A percentile compares a stretch with the other conserved stretches of the same genome.
phyloP scores from a whole-genome alignment of 2,113 vertebrate genomes.

The Carollia perspicillata region DNA sequence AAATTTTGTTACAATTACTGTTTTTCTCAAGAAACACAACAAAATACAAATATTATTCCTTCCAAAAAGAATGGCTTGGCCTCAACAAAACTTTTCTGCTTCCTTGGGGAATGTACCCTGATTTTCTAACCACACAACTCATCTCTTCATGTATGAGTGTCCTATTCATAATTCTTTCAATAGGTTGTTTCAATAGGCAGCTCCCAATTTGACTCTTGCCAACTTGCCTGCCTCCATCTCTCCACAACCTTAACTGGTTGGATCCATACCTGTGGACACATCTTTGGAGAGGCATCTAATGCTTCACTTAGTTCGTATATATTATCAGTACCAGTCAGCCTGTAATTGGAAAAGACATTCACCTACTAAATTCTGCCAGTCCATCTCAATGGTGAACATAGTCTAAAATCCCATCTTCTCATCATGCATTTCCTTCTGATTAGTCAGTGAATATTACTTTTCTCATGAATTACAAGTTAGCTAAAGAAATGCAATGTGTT shows the following conservation, averaged over 20 bases:
- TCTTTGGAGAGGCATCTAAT: neutral
- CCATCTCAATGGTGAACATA: neutral
- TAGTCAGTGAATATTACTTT: neutral
- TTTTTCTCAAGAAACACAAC: neutral
- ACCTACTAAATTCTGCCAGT: neutral
- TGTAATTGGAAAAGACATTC: neutral
- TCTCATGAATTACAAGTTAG: neutral
- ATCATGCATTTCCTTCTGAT: neutral
- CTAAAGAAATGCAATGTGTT: neutral
- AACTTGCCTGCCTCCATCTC: neutral
- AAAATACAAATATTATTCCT: neutral
- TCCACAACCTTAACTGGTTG: neutral
- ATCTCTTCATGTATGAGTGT: accelerated
- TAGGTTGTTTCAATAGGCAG: neutral
- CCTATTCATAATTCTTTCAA: neutral
- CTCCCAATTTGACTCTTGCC: neutral
- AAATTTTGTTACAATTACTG: neutral
- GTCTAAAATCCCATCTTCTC: neutral
- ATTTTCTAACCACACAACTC: neutral
- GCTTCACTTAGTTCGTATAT: neutral
- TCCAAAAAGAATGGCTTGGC: neutral
- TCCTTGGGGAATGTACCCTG: neutral
- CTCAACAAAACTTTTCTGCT: neutral
- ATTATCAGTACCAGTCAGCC: neutral
- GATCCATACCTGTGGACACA: neutral